Base-by-base conservation (phyloP, 2,888 invertebrate species). In the Chloroclysta siterata region DNA sequence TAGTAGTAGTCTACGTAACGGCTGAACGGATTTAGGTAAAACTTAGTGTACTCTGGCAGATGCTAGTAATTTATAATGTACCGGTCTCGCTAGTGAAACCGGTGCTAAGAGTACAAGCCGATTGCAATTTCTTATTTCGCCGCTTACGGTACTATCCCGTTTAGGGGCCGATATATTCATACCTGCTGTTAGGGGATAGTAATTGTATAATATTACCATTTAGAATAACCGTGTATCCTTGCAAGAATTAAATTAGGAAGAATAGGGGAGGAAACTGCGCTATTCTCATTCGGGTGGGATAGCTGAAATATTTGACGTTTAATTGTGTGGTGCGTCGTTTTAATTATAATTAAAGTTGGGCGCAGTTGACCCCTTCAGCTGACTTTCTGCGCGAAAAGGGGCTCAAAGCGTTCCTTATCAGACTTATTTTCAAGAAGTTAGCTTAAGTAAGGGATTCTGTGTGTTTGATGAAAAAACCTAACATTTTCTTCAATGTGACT, bases 141-240 rank as follows among this genome's bases (percentile, higher is more conserved):
- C 58, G 61, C 61, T 65, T 62, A 55, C 58, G 22, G 58, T 33
- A 65, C 58, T 58, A 65, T 65, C 54, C 61, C 58, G 36, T 50
- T 53, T 58, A 65, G 65, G 64, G 65, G 58, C 47, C 66, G 66
- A 63, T 64, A 63, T 61, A 53, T 58, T 60, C 58, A 66, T 69
- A 68, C 69, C 69, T 72, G 72, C 57, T 62, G 51, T 53, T 51
- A 56, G 65, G 68, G 66, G 65, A 61, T 63, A 53, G 68, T 72
- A 72, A 72, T 72, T 72, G 72, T 70, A 72, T 71, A 71, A 71
- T 71, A 72, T 72, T 72, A 72, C 68, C 72, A 72, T 72, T 72
- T 71, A 71, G 71, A 67, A 71, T 70, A 71, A 66, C 65, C 66
- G 66, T 53, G 60, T 60, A 67, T 64, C 53, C 50, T 60, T 60